phyloP scores from a whole-genome alignment of 2,113 vertebrate genomes.

The Hemichromis elongatus region DNA sequence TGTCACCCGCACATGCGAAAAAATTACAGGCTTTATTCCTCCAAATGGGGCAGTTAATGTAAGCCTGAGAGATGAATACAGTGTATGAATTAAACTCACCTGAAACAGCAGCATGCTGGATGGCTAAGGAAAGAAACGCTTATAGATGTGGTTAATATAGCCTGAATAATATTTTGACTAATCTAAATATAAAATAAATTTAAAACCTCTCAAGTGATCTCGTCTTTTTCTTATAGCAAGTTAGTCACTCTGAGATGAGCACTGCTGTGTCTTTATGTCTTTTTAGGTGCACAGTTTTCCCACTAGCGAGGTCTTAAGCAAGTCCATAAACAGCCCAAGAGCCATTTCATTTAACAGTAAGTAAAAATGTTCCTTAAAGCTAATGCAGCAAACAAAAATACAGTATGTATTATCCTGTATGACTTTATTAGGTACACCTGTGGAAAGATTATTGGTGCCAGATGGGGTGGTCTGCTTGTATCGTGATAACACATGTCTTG shows the following conservation, averaged over 20 bases:
- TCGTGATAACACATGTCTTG: neutral
- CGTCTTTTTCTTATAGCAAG: too few relatives aligned
- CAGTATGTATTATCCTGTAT: neutral
- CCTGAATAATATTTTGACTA: neutral
- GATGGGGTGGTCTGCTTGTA: neutral
- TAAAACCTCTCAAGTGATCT: neutral
- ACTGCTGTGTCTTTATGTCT: neutral
- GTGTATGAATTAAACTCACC: neutral
- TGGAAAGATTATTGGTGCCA: neutral
- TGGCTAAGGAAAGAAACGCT: neutral
- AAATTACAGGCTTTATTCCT: neutral
- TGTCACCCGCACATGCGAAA: neutral
- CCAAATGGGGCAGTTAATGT: neutral
- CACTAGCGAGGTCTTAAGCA: neutral
- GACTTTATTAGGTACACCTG: neutral
- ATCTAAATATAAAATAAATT: neutral
- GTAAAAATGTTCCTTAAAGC: neutral
- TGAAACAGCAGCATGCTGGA: neutral
- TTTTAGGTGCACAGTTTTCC: neutral
- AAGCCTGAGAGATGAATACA: neutral
- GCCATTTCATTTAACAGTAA: constrained; percentile 10
- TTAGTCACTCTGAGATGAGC: too few relatives aligned
- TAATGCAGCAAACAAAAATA: neutral
- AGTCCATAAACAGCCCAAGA: constrained; percentile 11
- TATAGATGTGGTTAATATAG: neutral